Conservation (phyloP, 2,888 invertebrate genomes). For the Cactoblastis cactorum region DNA sequence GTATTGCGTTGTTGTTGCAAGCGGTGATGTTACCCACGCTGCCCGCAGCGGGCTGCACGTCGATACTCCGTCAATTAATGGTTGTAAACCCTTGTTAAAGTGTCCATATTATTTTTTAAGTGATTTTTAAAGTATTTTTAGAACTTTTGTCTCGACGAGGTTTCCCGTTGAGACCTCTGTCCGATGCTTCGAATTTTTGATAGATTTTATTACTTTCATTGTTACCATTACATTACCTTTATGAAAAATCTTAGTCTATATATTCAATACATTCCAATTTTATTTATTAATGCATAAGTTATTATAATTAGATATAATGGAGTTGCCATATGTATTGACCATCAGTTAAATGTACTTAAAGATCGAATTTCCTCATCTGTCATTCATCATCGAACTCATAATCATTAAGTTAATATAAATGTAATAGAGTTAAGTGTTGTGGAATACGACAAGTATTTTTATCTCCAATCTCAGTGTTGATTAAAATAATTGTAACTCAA, state of each 20-base stretch:
- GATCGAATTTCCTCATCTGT: constrained; percentile 39
- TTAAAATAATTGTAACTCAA: constrained; percentile 30
- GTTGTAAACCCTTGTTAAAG: constrained; percentile 48
- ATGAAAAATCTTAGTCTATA: constrained; percentile 46
- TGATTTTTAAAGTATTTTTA: constrained; percentile 38
- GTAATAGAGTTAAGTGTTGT: constrained; percentile 17
- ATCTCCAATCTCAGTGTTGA: constrained; percentile 55
- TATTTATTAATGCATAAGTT: constrained; percentile 47
- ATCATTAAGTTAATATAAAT: constrained; percentile 28
- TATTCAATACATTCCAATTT: constrained; percentile 59
- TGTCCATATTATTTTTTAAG: constrained; percentile 69
- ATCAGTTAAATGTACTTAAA: constrained; percentile 65
- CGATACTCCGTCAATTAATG: constrained; percentile 67
- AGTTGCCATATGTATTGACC: constrained; percentile 69
- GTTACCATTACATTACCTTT: constrained; percentile 57
- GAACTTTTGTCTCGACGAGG: constrained; percentile 33
- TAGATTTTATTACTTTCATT: constrained; percentile 63
- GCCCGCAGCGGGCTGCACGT: background rate
- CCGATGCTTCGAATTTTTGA: constrained; percentile 51
- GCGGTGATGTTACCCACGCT: constrained; percentile 25
- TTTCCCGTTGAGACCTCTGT: constrained; percentile 30
- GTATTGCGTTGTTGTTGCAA: constrained; percentile 42
- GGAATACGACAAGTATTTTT: constrained; percentile 20
- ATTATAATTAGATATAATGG: constrained; percentile 42
- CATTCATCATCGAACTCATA: constrained; percentile 16